Percentiles rank a stretch among this genome's conserved stretches.
Evolutionary conservation across 2,113 vertebrate species (phyloP).

Genomic region (Sphyrna mokarran): DNA sequence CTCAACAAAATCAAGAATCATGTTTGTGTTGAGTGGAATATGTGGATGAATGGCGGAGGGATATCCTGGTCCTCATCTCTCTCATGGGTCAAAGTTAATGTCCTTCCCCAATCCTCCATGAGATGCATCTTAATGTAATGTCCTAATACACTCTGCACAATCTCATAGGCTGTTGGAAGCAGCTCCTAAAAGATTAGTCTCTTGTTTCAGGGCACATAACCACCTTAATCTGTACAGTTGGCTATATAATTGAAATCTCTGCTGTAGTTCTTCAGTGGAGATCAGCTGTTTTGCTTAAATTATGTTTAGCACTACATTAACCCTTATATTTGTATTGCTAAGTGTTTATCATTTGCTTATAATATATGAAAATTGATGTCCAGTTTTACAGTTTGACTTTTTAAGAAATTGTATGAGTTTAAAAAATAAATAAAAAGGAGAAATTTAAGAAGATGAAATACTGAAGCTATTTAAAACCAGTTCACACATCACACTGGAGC

Average conservation of each 20-base stretch:
- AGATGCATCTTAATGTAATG: background rate
- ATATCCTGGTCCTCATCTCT: no score
- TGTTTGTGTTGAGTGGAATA: no score
- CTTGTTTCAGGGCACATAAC: background rate
- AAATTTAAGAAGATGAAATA: background rate
- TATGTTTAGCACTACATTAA: background rate
- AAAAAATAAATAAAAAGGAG: background rate
- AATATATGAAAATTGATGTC: background rate
- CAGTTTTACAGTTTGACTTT: background rate
- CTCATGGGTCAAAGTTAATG: no score
- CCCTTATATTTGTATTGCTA: no score
- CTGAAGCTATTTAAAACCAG: background rate
- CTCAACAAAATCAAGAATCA: no score
- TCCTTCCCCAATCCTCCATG: no score
- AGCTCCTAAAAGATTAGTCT: background rate
- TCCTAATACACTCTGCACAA: background rate
- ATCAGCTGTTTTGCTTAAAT: background rate
- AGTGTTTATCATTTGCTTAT: no score
- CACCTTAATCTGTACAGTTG: background rate
- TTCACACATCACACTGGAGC: background rate
- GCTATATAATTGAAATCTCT: background rate
- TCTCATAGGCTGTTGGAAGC: background rate
- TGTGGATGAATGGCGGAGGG: no score
- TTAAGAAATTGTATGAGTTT: background rate
- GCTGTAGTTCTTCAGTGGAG: background rate